Evolutionary conservation across 2,113 vertebrate genomes (phyloP).

Genomic region (Pseudorectes ferrugineus): DNA sequence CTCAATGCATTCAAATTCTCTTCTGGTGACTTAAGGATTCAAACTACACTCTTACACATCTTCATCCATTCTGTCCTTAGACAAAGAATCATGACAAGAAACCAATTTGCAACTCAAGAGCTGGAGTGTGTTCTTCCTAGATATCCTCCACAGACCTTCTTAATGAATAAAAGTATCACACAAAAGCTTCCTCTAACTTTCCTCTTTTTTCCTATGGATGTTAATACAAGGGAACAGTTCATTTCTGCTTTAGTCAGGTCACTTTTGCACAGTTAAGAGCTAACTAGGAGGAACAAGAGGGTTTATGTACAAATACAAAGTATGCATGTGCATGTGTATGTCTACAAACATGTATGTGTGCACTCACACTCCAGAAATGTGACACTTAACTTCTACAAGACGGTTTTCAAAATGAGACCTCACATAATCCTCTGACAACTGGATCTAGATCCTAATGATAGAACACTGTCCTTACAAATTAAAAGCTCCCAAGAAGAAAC

Average conservation of each 20-base stretch:
- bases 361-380: fast-evolving
- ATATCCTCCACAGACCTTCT: not conserved
- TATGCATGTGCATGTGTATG: fast-evolving
- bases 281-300: not conserved
- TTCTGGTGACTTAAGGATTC: not conserved
- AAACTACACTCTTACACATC: not conserved
- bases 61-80: not conserved
- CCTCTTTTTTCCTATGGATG: not conserved
- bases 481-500: constrained; percentile 6
- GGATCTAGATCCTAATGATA: not conserved
- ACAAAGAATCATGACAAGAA: not conserved
- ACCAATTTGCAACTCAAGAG: not conserved
- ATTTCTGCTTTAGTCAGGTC: not conserved
- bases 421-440: not conserved
- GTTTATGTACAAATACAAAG: not conserved
- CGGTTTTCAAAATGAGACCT: not conserved
- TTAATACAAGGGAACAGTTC: not conserved
- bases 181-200: not conserved
- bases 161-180: not conserved
- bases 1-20: not conserved
- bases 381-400: not conserved
- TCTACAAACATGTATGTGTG: not conserved
- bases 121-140: not conserved
- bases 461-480: not conserved
- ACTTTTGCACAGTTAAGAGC: not conserved